A percentile compares a stretch with the other conserved stretches of the same genome.
Conservation (phyloP, 2,888 invertebrate species). For the Ischnus inquisitorius region DNA sequence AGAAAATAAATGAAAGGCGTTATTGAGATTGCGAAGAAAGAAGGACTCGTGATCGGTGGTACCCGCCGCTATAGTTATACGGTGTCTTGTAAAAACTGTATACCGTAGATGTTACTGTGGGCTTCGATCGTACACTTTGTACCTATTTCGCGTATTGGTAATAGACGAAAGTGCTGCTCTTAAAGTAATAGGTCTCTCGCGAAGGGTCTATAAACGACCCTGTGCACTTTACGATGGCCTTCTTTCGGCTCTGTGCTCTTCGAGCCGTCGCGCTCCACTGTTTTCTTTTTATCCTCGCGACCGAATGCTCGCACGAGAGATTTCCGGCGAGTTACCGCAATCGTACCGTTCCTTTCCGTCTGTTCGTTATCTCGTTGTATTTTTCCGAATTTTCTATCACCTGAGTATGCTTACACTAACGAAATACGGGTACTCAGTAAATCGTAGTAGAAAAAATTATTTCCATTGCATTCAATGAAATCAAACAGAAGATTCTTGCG, state of each 20-base stretch:
- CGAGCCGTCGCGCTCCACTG: conserved; percentile 45
- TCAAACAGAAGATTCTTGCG: background rate
- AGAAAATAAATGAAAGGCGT: background rate
- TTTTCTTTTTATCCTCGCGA: conserved; percentile 8
- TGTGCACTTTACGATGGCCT: conserved; percentile 74
- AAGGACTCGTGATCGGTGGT: background rate
- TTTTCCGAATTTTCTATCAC: background rate
- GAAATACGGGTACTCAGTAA: background rate
- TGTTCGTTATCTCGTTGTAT: background rate
- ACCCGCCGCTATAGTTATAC: background rate
- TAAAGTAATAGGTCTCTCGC: conserved; percentile 77
- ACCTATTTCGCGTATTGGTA: conserved; percentile 78
- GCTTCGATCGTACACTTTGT: conserved; percentile 30
- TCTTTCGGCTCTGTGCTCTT: conserved; percentile 31
- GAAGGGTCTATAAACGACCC: conserved; percentile 77
- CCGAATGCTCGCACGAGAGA: conserved; percentile 14
- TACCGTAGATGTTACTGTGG: background rate
- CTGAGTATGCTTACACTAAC: background rate
- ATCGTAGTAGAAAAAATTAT: background rate
- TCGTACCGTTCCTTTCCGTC: background rate
- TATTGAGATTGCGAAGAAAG: background rate
- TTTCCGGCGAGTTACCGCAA: background rate
- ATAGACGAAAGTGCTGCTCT: conserved; percentile 78
- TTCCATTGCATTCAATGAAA: background rate
- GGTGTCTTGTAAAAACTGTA: conserved; percentile 17